These are phyloP conservation scores for Chaetorhynchus papuensis DNA, from an alignment of 2,113 vertebrate genomes.

Conservation along the genomic window DNA sequence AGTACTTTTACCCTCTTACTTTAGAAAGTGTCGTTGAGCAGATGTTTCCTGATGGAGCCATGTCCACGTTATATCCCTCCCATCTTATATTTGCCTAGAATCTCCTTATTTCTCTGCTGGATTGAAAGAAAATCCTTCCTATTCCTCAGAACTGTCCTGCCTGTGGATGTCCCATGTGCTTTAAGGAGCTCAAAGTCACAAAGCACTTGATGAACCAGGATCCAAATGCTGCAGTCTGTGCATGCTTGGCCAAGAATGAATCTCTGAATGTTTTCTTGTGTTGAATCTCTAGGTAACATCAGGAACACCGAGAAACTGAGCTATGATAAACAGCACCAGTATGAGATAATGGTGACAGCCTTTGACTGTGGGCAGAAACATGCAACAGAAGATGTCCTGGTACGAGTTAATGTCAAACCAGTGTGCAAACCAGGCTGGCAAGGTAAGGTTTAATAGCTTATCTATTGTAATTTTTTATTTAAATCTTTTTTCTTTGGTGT, in stretches of 20 bases:
- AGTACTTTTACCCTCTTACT: not conserved
- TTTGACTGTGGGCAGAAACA: constrained; percentile 95
- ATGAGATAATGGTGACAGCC: constrained; percentile 90
- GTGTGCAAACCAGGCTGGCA: constrained; percentile 97
- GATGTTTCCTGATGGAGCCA: not conserved
- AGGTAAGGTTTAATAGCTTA: constrained; percentile 74
- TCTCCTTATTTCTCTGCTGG: not conserved
- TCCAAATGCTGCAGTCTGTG: not conserved
- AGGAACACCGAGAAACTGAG: constrained; percentile 93
- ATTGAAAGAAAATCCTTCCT: not conserved
- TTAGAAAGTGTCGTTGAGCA: not conserved
- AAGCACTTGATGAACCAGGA: not conserved
- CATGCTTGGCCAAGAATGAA: not conserved
- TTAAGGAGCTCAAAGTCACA: not conserved
- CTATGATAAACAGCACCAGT: constrained; percentile 87
- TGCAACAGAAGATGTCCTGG: constrained; percentile 80
- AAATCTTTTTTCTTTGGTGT: not conserved
- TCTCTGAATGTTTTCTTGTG: not conserved
- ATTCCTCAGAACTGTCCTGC: not conserved
- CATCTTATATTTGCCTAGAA: not conserved
- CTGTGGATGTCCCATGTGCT: not conserved
- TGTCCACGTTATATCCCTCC: not conserved
- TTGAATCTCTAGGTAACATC: constrained; percentile 84
- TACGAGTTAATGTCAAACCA: constrained; percentile 90
- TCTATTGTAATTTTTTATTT: not conserved